Conservation (phyloP, 1,140 invertebrate genomes). For the Brachionus manjavacas region DNA sequence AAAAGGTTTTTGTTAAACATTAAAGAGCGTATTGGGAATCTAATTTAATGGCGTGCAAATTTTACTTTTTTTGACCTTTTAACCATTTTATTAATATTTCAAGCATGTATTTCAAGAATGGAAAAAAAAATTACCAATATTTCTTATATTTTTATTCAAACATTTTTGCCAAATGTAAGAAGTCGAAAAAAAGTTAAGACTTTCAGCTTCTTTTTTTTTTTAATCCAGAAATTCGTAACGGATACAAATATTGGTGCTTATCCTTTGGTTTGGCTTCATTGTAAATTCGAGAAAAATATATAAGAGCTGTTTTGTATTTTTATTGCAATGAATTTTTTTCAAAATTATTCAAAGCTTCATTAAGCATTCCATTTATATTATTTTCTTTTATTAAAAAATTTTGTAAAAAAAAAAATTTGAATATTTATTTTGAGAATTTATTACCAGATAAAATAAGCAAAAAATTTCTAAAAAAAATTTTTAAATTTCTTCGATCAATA, state of each 20-base stretch:
- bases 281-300: background rate
- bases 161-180: background rate
- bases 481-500: background rate
- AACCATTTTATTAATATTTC: background rate
- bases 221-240: background rate
- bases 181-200: background rate
- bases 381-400: background rate
- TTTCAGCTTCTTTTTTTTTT: slow-evolving; percentile 15
- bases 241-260: background rate
- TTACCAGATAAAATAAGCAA: background rate
- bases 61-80: too few species aligned
- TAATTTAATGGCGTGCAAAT: too few species aligned
- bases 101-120: background rate
- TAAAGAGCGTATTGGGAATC: too few species aligned
- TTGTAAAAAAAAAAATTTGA: too few species aligned
- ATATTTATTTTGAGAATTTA: background rate
- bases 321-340: background rate
- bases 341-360: background rate
- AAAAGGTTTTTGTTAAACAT: too few species aligned
- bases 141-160: background rate
- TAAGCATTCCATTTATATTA: background rate
- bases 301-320: background rate
- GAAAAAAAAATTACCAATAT: background rate
- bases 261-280: background rate
- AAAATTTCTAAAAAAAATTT: background rate